Percentiles rank a stretch among this genome's conserved stretches.
Evolutionary conservation across 30 jellyfish, hydroid and myxozoan genomes (phyloP).

Genomic region (Cassiopea andromeda): DNA sequence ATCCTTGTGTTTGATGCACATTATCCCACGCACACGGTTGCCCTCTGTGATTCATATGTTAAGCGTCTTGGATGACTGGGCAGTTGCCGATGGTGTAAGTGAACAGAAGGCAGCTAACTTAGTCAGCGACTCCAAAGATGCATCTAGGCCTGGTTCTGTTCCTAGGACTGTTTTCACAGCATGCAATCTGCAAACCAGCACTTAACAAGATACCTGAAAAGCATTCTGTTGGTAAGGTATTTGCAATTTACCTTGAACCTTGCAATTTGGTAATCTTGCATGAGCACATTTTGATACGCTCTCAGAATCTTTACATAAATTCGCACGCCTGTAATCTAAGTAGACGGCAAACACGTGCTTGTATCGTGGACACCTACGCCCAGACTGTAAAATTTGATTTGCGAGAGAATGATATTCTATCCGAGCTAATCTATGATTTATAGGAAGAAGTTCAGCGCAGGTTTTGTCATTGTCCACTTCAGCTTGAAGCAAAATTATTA

Average conservation of each 20-base stretch:
- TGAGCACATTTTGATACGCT: no score
- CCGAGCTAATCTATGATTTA: no score
- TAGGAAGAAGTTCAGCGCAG: no score
- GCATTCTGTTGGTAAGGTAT: not conserved
- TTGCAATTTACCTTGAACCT: not conserved
- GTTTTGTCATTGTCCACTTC: no score
- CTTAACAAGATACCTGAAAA: not conserved
- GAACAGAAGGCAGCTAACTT: not conserved
- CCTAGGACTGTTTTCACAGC: not conserved
- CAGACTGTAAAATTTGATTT: no score
- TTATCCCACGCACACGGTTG: not conserved
- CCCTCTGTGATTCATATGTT: not conserved
- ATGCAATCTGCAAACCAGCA: not conserved
- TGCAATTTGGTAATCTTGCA: no score
- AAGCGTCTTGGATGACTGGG: not conserved
- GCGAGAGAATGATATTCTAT: no score
- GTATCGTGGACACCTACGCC: no score
- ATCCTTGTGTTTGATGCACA: not conserved
- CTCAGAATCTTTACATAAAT: no score
- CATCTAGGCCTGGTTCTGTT: not conserved
- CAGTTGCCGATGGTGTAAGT: not conserved
- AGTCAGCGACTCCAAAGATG: not conserved
- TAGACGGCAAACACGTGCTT: no score
- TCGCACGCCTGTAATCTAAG: no score
- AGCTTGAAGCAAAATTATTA: no score